Evolutionary conservation across 2,888 invertebrate species (phyloP).

Genomic region (Rhingia rostrata): DNA sequence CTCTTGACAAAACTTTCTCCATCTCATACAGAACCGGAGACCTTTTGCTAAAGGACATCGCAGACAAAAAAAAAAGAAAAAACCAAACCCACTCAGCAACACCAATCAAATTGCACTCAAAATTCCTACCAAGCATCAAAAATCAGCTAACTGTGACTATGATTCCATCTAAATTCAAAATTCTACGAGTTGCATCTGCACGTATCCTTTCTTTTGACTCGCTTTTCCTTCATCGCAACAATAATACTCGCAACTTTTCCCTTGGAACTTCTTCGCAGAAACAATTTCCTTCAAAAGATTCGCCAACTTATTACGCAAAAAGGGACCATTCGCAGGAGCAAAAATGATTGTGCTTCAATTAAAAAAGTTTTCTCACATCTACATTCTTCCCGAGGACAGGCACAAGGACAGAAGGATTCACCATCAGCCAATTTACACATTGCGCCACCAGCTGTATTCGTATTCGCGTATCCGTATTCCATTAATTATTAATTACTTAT

Average conservation of each 20-base stretch:
- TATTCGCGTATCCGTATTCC: conserved; percentile 23
- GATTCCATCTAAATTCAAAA: conserved; percentile 24
- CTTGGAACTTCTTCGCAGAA: conserved; percentile 43
- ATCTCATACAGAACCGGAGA: not conserved
- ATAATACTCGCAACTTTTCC: conserved; percentile 32
- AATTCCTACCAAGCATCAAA: conserved; percentile 25
- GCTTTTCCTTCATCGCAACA: conserved; percentile 30
- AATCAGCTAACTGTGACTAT: conserved; percentile 56
- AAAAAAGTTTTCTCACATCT: conserved; percentile 57
- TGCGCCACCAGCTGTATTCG: not conserved
- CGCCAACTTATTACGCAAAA: conserved; percentile 40
- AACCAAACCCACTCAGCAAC: conserved; percentile 22
- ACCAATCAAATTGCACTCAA: conserved; percentile 44
- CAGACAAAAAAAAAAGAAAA: not conserved
- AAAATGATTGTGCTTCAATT: conserved; percentile 69
- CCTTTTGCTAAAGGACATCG: no score
- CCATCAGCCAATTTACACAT: no score
- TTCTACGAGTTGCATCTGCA: not conserved
- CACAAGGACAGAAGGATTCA: not conserved
- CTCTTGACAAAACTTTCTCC: conserved; percentile 37
- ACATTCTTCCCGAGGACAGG: conserved; percentile 11
- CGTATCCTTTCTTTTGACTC: conserved; percentile 12
- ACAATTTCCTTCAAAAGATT: conserved; percentile 40
- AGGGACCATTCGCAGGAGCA: conserved; percentile 39
- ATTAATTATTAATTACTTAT: conserved; percentile 71